Conservation (phyloP, 2,113 vertebrate genomes). For the Trichechus manatus region DNA sequence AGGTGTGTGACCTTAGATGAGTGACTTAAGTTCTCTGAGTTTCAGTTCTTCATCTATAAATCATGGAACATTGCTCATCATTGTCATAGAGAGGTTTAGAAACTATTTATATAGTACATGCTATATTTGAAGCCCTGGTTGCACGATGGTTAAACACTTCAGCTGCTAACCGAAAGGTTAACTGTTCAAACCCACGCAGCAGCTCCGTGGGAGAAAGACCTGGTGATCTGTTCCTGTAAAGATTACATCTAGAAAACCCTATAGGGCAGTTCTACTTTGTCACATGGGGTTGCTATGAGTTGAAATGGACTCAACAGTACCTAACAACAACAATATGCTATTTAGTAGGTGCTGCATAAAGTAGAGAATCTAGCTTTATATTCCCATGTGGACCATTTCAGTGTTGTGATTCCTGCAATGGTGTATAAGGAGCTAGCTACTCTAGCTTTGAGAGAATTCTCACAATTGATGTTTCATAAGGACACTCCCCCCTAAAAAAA, state of each 20-base stretch:
- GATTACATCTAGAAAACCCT: not conserved
- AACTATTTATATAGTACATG: not conserved
- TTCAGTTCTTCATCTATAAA: not conserved
- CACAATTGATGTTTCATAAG: not conserved
- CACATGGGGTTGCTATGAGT: not conserved
- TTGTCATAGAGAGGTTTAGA: not conserved
- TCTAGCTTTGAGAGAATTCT: not conserved
- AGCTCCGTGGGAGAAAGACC: not conserved
- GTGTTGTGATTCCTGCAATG: not conserved
- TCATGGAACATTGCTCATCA: not conserved
- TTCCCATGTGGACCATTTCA: not conserved
- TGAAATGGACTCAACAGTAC: not conserved
- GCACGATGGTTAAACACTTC: too few species aligned
- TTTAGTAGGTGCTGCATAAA: not conserved
- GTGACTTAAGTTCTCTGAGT: not conserved
- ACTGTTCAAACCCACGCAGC: not conserved
- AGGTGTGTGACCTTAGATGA: not conserved
- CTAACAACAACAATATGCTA: not conserved
- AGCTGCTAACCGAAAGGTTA: too few species aligned
- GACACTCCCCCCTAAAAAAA: not conserved
- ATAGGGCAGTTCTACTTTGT: not conserved
- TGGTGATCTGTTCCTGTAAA: not conserved
- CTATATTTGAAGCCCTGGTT: not conserved
- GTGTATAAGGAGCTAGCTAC: not conserved
- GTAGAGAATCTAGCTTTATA: not conserved